Evolutionary conservation across 2,888 invertebrate species (phyloP), one percentile per base, ranked within the genome.

Genomic region (Xestia c-nigrum): DNA sequence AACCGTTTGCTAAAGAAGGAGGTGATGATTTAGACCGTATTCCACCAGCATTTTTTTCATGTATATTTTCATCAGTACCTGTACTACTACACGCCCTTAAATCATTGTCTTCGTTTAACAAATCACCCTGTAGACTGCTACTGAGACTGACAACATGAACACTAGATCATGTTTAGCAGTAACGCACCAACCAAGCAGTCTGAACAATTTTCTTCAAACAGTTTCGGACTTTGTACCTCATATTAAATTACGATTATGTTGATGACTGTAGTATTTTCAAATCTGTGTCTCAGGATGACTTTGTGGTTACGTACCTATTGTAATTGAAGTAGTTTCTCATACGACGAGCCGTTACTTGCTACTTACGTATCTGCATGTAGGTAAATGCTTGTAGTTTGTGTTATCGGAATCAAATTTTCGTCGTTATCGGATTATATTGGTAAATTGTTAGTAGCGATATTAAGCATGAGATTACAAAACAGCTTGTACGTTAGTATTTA

Each of bases 401-500:
- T 75, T 80, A 75, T 75, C 75, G 31, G 46, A 74, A 74, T 46
- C 67, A 40, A 64, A 68, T 31, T 31, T n/a, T 52, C 24, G 5
- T 24, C 12, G 63, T 59, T 80, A 68, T 75, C 75, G 55, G 67
- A 67, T 68, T 47, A 68, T 21, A 63, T 64, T 12, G 57, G 75
- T 63, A 57, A 76, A 61, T 52, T n/a, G n/a, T 50, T 61, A 21
- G 57, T 7, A 38, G 12, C 55, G 43, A 67, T 71, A 63, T 31
- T 55, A 71, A 16, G 66, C 50, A 38, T 67, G 50, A 63, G 47
- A 72, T 77, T 47, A 2, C 7, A 38, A 12, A 47, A 19, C 31
- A 31, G 21, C 21, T 46, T 74, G 38, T 65, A 21, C 7, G 19
- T 24, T 24, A 24, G 16, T 31, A 46, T 16, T 67, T 67, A 4